phyloP scores from a whole-genome alignment of 2,888 invertebrate genomes.

The Parnassius orleans region DNA sequence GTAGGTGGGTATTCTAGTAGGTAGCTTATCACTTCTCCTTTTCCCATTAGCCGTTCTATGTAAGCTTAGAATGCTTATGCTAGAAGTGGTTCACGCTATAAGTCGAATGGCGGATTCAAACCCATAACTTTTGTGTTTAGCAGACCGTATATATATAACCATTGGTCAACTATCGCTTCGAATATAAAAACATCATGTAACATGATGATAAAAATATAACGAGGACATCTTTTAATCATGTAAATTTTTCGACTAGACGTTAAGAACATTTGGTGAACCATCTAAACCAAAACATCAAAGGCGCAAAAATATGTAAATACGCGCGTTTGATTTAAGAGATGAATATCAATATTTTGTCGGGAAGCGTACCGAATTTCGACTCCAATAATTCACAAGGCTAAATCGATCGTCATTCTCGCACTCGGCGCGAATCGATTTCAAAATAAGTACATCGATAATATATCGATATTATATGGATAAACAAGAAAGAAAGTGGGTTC shows the following conservation, averaged over 20 bases:
- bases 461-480: not conserved
- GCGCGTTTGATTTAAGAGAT: constrained; percentile 12
- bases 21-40: no score
- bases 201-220: constrained; percentile 11
- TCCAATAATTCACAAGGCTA: constrained; percentile 13
- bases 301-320: constrained; percentile 10
- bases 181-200: not conserved
- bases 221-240: constrained; percentile 16
- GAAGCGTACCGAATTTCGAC: constrained; percentile 1
- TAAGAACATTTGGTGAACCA: constrained; percentile 4
- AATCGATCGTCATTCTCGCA: constrained; percentile 4
- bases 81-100: not conserved
- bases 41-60: no score
- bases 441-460: not conserved
- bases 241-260: constrained; percentile 3
- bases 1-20: no score
- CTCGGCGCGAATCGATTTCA: not conserved
- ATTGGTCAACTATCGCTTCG: no score
- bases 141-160: not conserved
- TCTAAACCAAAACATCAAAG: constrained; percentile 14
- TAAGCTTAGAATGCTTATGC: no score
- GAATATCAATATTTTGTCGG: constrained; percentile 12
- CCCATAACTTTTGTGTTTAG: not conserved
- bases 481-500: no score
- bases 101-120: no score